Conservation (phyloP, 64 coral and sea anemone genomes). For the Montipora efflorescens region DNA sequence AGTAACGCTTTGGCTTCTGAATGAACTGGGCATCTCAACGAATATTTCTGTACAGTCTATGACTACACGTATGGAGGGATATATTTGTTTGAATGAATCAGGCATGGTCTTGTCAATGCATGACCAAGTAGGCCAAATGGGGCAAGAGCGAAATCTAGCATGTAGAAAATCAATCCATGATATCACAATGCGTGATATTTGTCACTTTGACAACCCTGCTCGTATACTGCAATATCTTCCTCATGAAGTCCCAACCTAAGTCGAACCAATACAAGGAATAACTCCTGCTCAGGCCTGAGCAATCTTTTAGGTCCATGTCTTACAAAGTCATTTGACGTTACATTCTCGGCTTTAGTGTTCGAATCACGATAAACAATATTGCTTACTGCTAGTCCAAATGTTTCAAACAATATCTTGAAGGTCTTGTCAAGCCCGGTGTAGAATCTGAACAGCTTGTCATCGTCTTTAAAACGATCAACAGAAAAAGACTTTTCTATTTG, state of each 20-base stretch:
- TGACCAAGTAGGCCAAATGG: constrained; percentile 62
- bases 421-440: constrained; percentile 57
- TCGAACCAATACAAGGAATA: constrained; percentile 44
- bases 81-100: constrained; percentile 29
- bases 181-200: constrained; percentile 24
- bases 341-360: constrained; percentile 44
- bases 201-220: constrained; percentile 41
- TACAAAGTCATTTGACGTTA: background rate
- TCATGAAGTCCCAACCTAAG: constrained; percentile 49
- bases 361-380: constrained; percentile 69
- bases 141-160: constrained; percentile 3
- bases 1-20: constrained; percentile 21
- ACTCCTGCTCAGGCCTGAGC: constrained; percentile 16
- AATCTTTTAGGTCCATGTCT: too few relatives aligned
- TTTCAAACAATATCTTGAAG: constrained; percentile 66
- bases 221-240: constrained; percentile 49
- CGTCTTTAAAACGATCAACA: background rate
- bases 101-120: constrained; percentile 55
- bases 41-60: constrained; percentile 35
- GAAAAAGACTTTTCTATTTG: background rate
- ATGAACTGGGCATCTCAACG: constrained; percentile 2
- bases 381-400: constrained; percentile 50
- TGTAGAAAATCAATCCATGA: constrained; percentile 62
- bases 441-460: constrained; percentile 58
- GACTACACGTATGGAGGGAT: constrained; percentile 17